Percentiles rank a stretch among this genome's conserved stretches.
These are phyloP conservation scores for Podilymbus podiceps DNA, from an alignment of 2,113 vertebrate genomes.

Conservation along the genomic window DNA sequence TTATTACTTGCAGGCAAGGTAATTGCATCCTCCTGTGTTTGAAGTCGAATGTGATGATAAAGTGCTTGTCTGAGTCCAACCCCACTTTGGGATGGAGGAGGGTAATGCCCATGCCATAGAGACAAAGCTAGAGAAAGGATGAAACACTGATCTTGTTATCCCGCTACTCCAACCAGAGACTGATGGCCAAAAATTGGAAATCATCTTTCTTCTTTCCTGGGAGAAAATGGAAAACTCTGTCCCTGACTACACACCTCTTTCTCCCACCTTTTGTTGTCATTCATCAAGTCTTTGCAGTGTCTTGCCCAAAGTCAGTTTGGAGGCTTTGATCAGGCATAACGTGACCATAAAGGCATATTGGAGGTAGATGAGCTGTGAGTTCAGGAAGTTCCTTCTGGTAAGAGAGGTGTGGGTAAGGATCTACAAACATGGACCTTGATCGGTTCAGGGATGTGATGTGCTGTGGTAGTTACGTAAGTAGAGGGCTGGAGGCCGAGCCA, in stretches of 20 bases:
- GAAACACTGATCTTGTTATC: background rate
- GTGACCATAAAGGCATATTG: accelerated
- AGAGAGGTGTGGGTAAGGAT: background rate
- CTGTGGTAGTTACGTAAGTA: accelerated
- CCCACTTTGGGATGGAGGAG: background rate
- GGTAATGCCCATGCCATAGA: accelerated
- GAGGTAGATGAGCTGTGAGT: background rate
- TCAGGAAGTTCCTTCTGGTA: background rate
- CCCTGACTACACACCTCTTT: background rate
- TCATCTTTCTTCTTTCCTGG: background rate
- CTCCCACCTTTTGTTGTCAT: background rate
- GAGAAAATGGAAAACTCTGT: background rate
- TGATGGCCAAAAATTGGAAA: accelerated
- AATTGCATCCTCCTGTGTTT: background rate
- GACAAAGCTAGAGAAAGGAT: accelerated
- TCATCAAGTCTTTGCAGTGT: background rate
- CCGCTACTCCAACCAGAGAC: background rate
- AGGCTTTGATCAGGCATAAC: background rate
- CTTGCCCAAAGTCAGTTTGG: background rate
- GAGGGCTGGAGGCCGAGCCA: background rate
- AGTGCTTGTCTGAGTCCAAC: background rate
- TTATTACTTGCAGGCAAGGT: background rate
- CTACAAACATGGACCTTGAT: background rate
- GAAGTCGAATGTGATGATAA: background rate
- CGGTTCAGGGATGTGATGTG: background rate